These are phyloP conservation scores for Archivesica marissinica DNA, from an alignment of 1,140 invertebrate genomes.

Conservation along the genomic window DNA sequence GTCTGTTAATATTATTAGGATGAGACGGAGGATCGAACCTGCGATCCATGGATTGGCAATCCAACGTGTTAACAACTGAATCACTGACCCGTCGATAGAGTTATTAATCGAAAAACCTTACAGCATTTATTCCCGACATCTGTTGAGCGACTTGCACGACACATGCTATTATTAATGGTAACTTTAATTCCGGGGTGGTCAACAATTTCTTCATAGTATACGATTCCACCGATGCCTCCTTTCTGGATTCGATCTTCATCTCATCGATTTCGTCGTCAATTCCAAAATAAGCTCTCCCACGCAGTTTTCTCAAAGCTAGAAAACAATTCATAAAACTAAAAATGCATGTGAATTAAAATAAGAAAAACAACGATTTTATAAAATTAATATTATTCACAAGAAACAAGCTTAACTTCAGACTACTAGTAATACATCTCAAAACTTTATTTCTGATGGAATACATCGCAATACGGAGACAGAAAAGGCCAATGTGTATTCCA, in stretches of 20 bases:
- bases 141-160: conserved; percentile 80
- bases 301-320: conserved; percentile 75
- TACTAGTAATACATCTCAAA: no score
- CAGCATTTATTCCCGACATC: conserved; percentile 82
- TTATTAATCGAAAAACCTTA: conserved; percentile 64
- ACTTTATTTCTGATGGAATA: no score
- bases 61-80: no score
- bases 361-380: not conserved
- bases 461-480: no score
- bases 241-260: conserved; percentile 75
- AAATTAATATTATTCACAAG: no score
- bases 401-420: no score
- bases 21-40: no score
- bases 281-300: conserved; percentile 70
- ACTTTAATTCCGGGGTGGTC: conserved; percentile 74
- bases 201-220: conserved; percentile 79
- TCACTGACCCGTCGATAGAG: no score
- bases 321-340: not conserved
- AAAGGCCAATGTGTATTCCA: no score
- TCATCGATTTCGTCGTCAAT: conserved; percentile 78
- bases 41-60: no score
- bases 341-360: not conserved
- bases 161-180: conserved; percentile 78
- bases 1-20: no score
- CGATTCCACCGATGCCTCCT: conserved; percentile 62